Percentiles rank a stretch among this genome's conserved stretches.
These are phyloP conservation scores for Octodonta nipae DNA, from an alignment of 2,888 invertebrate species.

Conservation along the genomic window DNA sequence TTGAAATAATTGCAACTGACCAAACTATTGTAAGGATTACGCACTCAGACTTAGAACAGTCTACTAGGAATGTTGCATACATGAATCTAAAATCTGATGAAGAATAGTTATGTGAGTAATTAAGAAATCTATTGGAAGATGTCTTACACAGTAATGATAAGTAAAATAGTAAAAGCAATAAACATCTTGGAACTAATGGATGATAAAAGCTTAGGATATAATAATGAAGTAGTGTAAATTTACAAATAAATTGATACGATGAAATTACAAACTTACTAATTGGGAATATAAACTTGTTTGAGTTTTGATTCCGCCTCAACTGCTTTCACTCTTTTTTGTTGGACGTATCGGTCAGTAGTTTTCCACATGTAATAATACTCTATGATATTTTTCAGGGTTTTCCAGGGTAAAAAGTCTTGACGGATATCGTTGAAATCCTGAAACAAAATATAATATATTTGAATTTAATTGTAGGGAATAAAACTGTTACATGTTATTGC, in stretches of 20 bases:
- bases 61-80: too few species aligned
- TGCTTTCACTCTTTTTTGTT: conserved; percentile 94
- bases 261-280: conserved; percentile 55
- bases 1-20: conserved; percentile 10
- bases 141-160: too few species aligned
- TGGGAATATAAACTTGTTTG: conserved; percentile 99
- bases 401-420: conserved; percentile 96
- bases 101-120: too few species aligned
- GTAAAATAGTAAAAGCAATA: too few species aligned
- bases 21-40: too few species aligned
- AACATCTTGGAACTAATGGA: too few species aligned
- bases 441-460: neutral
- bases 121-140: too few species aligned
- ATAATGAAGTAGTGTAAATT: conserved; percentile 17
- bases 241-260: conserved; percentile 4
- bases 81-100: too few species aligned
- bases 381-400: conserved; percentile 92
- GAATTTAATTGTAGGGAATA: too few species aligned
- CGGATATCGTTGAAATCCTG: conserved; percentile 93
- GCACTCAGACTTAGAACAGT: too few species aligned
- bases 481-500: too few species aligned
- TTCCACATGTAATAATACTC: conserved; percentile 99
- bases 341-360: conserved; percentile 93
- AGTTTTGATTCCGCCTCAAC: conserved; percentile 96
- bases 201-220: too few species aligned